Conservation (phyloP, 2,113 vertebrate genomes). For the Lanius collurio region DNA sequence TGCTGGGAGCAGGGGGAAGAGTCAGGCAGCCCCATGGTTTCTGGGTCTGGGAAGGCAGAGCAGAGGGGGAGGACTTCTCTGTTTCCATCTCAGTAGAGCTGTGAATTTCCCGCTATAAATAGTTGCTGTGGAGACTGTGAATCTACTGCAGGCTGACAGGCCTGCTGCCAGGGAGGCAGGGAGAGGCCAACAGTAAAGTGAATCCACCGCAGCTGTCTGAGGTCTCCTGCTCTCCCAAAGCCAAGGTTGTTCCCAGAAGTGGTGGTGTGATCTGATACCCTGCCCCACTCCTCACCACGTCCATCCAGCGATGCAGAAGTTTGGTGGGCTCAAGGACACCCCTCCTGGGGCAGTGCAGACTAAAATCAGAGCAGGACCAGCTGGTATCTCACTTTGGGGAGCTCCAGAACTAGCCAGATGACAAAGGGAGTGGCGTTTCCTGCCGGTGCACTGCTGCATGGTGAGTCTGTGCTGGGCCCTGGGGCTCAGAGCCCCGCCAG, state of each 20-base stretch:
- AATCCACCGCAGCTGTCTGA: conserved; percentile 53
- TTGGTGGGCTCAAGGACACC: not conserved
- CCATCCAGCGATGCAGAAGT: not conserved
- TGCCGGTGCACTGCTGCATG: not conserved
- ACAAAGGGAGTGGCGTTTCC: not conserved
- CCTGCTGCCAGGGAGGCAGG: conserved; percentile 36
- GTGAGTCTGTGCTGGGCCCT: not conserved
- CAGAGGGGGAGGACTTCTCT: not conserved
- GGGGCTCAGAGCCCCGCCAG: accelerated
- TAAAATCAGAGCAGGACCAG: conserved; percentile 27
- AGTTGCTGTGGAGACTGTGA: conserved; percentile 31
- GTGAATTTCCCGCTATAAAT: conserved; percentile 62
- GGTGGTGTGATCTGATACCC: conserved; percentile 40
- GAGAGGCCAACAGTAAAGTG: conserved; percentile 35
- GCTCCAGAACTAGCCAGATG: not conserved
- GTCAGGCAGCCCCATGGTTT: not conserved
- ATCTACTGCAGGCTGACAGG: conserved; percentile 14
- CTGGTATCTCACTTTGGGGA: not conserved
- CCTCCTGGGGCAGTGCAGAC: not conserved
- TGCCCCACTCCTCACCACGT: not conserved
- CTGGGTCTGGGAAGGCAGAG: not conserved
- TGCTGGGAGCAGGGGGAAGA: not conserved
- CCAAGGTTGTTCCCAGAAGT: conserved; percentile 41
- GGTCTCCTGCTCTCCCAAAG: not conserved
- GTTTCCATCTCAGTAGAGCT: conserved; percentile 29